Evolutionary conservation across 2,113 vertebrate genomes (phyloP), one percentile per base, ranked within the genome.

Genomic region (Xenopus laevis): DNA sequence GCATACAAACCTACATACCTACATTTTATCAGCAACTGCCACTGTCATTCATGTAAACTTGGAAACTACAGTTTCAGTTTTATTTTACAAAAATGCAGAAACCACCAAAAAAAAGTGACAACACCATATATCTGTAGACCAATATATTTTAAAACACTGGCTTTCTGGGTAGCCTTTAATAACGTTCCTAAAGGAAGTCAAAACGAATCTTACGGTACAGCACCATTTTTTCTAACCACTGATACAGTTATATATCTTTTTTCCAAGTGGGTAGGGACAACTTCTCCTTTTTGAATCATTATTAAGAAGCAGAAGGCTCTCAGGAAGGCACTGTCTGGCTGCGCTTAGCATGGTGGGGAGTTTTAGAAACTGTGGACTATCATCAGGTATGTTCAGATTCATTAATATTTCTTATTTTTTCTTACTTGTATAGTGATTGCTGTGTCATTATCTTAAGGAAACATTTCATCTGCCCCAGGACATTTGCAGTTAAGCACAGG

Each of bases 261-360:
- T 60, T 23, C 53, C 53, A 55, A n/a, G 53, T 55, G 53, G 17
- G 53, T 55, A 55, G 53, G 4, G 53, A 55, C 72, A 72, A 80
- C 84, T 84, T 83, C 83, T 83, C 80, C 16, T 84, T 18, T 50
- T 61, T 2, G 5, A 62, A 20, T 58, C 82, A 65, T 9, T 70
- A 2, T n/a, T n/a, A 4, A 55, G 16, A 69, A 63, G 81, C 81
- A 84, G 84, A 78, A 1, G 6, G 13, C 20, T 21, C 18, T 18
- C 20, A 60, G 45, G 65, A 1, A 62, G 45, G 40, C 69, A 74
- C 82, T 44, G 72, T 45, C 72, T 33, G 55, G 59, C 52, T 62
- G 74, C 55, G 58, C 80, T 18, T 78, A 86, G 83, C 80, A 88
- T 87, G 87, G 81, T 79, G 82, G 46, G 65, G 12, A 16, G 62